phyloP scores from a whole-genome alignment of 2,113 vertebrate species.

The Madoqua kirkii region DNA sequence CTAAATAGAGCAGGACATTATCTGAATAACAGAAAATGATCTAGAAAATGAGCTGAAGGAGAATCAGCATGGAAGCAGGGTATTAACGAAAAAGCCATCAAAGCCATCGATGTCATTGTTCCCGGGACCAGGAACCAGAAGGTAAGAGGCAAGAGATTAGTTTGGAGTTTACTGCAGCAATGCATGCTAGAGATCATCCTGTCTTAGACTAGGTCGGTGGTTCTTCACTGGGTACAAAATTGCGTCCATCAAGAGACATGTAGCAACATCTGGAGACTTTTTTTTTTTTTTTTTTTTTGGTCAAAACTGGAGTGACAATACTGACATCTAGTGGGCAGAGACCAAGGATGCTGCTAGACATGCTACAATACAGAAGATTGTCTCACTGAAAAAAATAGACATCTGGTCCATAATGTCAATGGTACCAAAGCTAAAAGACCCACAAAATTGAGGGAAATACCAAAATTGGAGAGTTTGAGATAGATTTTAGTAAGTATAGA shows the following conservation, averaged over 20 bases:
- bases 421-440: neutral
- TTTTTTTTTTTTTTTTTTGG: neutral
- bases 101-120: fast-evolving
- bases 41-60: neutral
- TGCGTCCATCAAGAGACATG: neutral
- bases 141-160: neutral
- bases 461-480: neutral
- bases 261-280: neutral
- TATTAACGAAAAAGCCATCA: neutral
- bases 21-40: neutral
- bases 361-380: neutral
- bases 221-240: neutral
- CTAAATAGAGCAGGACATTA: neutral
- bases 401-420: neutral
- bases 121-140: neutral
- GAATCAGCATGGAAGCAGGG: neutral
- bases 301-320: neutral
- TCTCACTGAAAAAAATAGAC: neutral
- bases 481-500: neutral
- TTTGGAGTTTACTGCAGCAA: neutral
- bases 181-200: neutral
- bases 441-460: neutral
- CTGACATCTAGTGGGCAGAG: neutral
- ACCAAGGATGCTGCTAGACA: neutral
- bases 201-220: neutral